Evolutionary conservation across 1,140 invertebrate genomes (phyloP).

Genomic region (Hetaerina americana): DNA sequence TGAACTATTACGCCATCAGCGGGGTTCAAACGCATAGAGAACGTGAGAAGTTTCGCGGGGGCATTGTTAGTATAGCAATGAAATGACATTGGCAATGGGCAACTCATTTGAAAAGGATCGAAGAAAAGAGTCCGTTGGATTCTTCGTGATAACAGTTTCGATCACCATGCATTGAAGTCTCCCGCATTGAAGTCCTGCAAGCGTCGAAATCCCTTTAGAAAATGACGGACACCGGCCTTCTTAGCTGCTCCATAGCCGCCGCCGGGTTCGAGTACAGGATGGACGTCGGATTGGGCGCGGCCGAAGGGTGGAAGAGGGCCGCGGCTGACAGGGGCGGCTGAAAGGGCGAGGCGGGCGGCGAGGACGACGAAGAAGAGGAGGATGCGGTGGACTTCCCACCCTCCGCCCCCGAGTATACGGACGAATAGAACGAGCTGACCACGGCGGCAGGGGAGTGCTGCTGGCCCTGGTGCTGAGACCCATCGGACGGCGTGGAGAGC

Average conservation of each 20-base stretch:
- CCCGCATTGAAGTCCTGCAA: too few relatives aligned
- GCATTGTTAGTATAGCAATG: too few relatives aligned
- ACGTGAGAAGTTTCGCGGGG: too few relatives aligned
- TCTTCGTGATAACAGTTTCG: too few relatives aligned
- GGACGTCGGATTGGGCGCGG: neutral
- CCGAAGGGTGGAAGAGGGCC: neutral
- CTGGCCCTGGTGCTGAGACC: slow-evolving; percentile 22
- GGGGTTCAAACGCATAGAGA: too few relatives aligned
- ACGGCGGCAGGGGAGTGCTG: slow-evolving; percentile 32
- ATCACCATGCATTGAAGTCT: too few relatives aligned
- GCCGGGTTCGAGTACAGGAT: neutral
- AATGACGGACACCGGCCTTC: neutral
- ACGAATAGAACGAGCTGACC: slow-evolving; percentile 47
- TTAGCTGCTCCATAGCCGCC: neutral
- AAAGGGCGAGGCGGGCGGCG: neutral
- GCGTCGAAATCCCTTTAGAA: neutral
- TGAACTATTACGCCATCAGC: too few relatives aligned
- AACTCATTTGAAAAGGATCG: too few relatives aligned
- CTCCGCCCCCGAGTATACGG: slow-evolving; percentile 30
- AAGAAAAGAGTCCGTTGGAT: too few relatives aligned
- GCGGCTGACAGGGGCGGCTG: neutral
- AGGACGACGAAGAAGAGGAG: neutral
- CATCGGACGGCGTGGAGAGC: slow-evolving; percentile 7
- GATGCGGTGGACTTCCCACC: neutral
- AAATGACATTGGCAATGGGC: too few relatives aligned